Conservation (phyloP, 1,140 invertebrate genomes). For the Apis mellifera region Amel_HAv3.1 CM009932.2:8028501-8029000, state of each 20-base stretch:
- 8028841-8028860: constrained; percentile 16
- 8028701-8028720: constrained; percentile 50
- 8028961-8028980: constrained; percentile 54
- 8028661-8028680: constrained; percentile 55
- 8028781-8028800: constrained; percentile 38
- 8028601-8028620: constrained; percentile 76
- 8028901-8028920: constrained; percentile 33
- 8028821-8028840: constrained; percentile 5
- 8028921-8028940: constrained; percentile 48
- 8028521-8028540: constrained; percentile 69
- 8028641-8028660: constrained; percentile 49
- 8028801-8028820: constrained; percentile 42
- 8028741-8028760: constrained; percentile 48
- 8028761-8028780: constrained; percentile 63
- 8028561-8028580: constrained; percentile 53
- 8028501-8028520: constrained; percentile 40
- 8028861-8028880: background rate
- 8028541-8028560: constrained; percentile 55
- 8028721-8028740: constrained; percentile 58
- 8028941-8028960: constrained; percentile 63
- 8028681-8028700: constrained; percentile 61
- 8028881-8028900: background rate
- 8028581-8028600: constrained; percentile 73
- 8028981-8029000: constrained; percentile 31
- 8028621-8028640: constrained; percentile 69